These are phyloP conservation scores for Ictalurus furcatus DNA, from an alignment of 2,113 vertebrate species.

Conservation along the genomic window DNA sequence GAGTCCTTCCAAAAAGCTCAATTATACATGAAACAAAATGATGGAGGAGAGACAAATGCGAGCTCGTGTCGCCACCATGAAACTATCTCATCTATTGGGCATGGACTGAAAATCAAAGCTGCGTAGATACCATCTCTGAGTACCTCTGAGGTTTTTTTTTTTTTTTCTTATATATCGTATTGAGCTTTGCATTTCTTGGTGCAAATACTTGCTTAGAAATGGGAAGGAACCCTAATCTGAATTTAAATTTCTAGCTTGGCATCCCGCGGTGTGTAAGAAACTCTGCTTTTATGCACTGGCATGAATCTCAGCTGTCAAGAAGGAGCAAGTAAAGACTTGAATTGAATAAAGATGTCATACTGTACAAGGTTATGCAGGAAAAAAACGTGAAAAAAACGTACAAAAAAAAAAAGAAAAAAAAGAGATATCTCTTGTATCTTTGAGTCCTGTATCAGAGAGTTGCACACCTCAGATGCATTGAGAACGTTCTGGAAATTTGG, in stretches of 20 bases:
- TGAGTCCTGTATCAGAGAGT: constrained; percentile 9
- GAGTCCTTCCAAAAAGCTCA: constrained; percentile 36
- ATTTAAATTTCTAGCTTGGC: not conserved
- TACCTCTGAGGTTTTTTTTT: no score
- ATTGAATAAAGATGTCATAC: not conserved
- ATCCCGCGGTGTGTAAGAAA: not conserved
- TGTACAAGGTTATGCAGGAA: not conserved
- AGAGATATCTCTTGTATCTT: not conserved
- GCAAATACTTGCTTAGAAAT: not conserved
- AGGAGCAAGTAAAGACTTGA: not conserved
- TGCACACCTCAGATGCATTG: constrained; percentile 5
- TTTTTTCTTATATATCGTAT: not conserved
- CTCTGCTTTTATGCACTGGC: not conserved
- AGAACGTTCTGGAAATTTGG: constrained; percentile 22
- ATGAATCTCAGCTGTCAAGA: not conserved
- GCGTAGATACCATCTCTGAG: no score
- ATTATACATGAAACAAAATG: constrained; percentile 39
- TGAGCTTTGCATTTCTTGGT: not conserved
- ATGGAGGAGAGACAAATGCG: constrained; percentile 25
- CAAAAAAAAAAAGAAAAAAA: not conserved
- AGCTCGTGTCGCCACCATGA: constrained; percentile 6
- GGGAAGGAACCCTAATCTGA: not conserved
- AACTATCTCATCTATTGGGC: not conserved
- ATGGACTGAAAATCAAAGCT: constrained; percentile 3
- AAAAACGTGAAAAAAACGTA: not conserved